Evolutionary conservation across 2,113 vertebrate genomes (phyloP), one percentile per base, ranked within the genome.

Genomic region (Galemys pyrenaicus): DNA sequence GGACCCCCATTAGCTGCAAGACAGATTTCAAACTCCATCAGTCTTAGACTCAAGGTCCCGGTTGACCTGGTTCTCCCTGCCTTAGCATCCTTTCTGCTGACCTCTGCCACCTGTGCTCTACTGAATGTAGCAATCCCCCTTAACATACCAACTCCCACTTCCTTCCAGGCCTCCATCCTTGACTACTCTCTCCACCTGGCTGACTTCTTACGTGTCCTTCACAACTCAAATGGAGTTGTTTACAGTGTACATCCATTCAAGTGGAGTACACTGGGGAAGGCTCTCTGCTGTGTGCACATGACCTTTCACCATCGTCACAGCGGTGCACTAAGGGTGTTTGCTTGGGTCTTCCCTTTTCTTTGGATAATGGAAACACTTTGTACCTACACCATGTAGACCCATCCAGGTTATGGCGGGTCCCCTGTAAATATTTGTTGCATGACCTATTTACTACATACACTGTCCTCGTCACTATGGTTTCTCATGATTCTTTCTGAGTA

Each of bases 31-130:
- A 78, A 87, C 11, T 58, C 51, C 37, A 60, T 65, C 24, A 35
- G 37, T 78, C 30, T 88, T 28, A 74, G 51, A 78, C 5, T 93
- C 84, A 93, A 64, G 44, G 32, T 85, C 84, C 37, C 70, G 86
- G 56, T 60, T 73, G 35, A 58, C 56, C 12, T 64, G 62, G 62
- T n/a, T 82, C n/a, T 60, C 22, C 37, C 35, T n/a, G 16, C 46
- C 39, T 58, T 37, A 56, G 19, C 17, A 30, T 88, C 30, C 35
- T 74, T 78, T 77, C 86, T 74, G 2, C 17, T 83, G 68, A 30
- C 32, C 15, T 67, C 12, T n/a, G 28, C 62, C 30, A 32, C 1
- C 30, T 0, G n/a, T 0, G 0, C 37, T 3, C 49, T 26, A 37
- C 2, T 37, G 58, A 54, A 49, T 64, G n/a, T 6, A 16, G 54